Percentiles rank a stretch among this genome's conserved stretches.
phyloP scores from a whole-genome alignment of 2,888 invertebrate genomes.

The Phortica magna region DNA sequence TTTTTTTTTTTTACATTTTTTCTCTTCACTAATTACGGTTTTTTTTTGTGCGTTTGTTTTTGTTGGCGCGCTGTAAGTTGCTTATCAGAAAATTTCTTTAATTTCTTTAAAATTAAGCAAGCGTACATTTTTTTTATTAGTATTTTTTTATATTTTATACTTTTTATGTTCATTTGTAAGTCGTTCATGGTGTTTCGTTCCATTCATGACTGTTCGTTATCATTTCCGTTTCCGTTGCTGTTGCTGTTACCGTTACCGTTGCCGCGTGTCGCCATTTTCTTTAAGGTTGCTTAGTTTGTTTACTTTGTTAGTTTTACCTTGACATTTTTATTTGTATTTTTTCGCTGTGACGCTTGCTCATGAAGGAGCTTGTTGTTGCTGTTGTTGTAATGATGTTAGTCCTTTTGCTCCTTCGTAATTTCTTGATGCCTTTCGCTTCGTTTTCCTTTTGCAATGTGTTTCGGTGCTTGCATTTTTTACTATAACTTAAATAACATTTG shows the following conservation, averaged over 20 bases:
- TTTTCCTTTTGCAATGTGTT: constrained; percentile 12
- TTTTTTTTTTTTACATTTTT: constrained; percentile 31
- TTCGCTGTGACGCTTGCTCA: constrained; percentile 31
- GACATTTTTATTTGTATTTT: constrained; percentile 61
- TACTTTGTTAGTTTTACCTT: constrained; percentile 67
- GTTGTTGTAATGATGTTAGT: constrained; percentile 48
- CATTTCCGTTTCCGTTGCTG: constrained; percentile 41
- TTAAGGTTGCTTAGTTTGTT: not conserved
- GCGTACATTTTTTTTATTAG: constrained; percentile 33
- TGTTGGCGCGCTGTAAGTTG: constrained; percentile 37
- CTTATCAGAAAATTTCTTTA: constrained; percentile 58
- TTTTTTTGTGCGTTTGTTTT: too few species aligned
- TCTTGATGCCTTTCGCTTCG: constrained; percentile 37
- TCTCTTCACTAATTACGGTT: constrained; percentile 26
- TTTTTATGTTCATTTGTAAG: not conserved
- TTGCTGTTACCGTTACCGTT: constrained; percentile 63
- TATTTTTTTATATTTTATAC: not conserved
- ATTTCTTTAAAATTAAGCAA: constrained; percentile 48
- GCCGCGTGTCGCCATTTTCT: constrained; percentile 39
- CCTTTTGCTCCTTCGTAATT: constrained; percentile 31
- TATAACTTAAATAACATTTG: constrained; percentile 69
- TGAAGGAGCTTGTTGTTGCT: constrained; percentile 37
- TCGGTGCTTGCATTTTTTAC: constrained; percentile 47
- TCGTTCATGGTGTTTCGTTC: too few species aligned
- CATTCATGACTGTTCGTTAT: not conserved